These are phyloP conservation scores for Eonycteris spelaea DNA, from an alignment of 2,113 vertebrate species.

Conservation along the genomic window DNA sequence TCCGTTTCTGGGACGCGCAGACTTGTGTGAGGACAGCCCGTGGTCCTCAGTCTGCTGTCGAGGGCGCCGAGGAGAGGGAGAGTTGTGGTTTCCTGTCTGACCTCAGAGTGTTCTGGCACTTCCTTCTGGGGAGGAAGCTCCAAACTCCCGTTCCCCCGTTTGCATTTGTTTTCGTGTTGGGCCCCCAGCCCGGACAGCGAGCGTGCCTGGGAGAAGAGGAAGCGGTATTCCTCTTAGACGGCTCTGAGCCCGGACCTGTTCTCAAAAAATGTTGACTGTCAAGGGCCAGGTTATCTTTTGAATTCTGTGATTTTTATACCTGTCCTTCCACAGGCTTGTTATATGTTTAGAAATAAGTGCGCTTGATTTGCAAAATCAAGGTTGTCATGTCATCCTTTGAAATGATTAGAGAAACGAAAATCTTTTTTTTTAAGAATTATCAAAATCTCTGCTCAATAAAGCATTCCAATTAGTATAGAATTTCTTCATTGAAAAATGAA, in stretches of 20 bases:
- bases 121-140: neutral
- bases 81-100: neutral
- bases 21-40: neutral
- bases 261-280: neutral
- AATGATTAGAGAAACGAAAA: neutral
- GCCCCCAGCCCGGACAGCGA: fast-evolving
- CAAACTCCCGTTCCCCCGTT: neutral
- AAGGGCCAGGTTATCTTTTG: neutral
- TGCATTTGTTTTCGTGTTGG: neutral
- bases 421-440: neutral
- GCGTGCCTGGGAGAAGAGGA: too few relatives aligned
- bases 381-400: neutral
- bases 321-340: neutral
- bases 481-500: neutral
- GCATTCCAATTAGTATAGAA: neutral
- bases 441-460: neutral
- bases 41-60: neutral
- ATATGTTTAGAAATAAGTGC: neutral
- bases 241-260: fast-evolving
- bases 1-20: neutral
- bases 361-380: neutral
- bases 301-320: neutral
- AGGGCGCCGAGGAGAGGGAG: neutral
- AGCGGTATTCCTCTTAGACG: neutral
- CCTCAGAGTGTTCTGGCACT: neutral